Evolutionary conservation across 2,797 vertebrate species (phyloP).

Genomic region (Scolopax bukidnonensis): DNA sequence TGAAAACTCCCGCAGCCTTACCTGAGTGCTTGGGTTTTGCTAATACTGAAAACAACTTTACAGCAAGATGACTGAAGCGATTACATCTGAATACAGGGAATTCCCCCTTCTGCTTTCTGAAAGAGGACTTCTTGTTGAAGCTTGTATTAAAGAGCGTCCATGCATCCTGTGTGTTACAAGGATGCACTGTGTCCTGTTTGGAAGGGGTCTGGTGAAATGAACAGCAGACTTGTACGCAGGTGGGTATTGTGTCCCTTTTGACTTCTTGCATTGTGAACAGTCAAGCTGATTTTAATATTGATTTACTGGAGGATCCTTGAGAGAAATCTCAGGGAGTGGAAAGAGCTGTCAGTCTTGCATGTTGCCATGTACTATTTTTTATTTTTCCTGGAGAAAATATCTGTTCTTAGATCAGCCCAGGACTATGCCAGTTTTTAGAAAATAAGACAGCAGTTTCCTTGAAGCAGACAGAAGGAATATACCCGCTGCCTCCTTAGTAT

Average conservation of each 20-base stretch:
- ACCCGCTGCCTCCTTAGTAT: not conserved
- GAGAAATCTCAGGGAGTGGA: not conserved
- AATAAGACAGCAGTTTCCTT: not conserved
- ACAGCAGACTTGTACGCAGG: not conserved
- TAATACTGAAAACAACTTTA: not conserved
- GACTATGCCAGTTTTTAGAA: not conserved
- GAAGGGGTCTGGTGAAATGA: not conserved
- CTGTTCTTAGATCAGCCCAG: not conserved
- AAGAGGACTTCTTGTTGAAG: not conserved
- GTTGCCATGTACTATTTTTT: not conserved
- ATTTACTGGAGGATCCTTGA: not conserved
- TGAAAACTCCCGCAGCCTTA: not conserved
- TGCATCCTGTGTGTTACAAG: not conserved
- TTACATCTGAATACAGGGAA: not conserved
- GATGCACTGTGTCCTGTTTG: not conserved
- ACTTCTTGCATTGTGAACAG: not conserved
- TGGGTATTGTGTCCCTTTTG: not conserved
- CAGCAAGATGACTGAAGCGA: not conserved
- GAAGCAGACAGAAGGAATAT: not conserved
- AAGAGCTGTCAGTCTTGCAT: not conserved
- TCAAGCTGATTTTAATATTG: not conserved
- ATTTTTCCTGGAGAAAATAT: not conserved
- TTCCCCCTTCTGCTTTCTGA: not conserved
- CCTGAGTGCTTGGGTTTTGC: not conserved
- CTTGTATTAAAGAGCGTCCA: not conserved